A percentile compares a stretch with the other conserved stretches of the same genome.
phyloP scores from a whole-genome alignment of 1,140 invertebrate genomes.

The Drosophila biarmipes region DNA sequence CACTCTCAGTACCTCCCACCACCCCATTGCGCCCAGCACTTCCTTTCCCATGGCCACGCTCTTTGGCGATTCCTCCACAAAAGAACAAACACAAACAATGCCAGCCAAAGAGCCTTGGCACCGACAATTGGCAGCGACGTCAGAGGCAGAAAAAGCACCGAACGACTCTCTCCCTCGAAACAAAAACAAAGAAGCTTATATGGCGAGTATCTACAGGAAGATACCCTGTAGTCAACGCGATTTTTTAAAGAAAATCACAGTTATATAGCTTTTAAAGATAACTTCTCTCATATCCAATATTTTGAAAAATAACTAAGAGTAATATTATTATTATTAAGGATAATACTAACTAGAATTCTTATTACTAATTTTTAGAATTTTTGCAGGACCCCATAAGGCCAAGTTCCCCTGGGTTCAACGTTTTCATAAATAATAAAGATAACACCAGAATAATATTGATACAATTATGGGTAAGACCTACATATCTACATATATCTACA shows the following conservation, averaged over 20 bases:
- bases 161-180: constrained; percentile 35
- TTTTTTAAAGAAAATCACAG: neutral
- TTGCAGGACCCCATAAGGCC: no score
- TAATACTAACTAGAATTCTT: no score
- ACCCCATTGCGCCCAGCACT: constrained; percentile 1
- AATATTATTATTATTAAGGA: no score
- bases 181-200: neutral
- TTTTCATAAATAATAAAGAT: no score
- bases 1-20: constrained; percentile 17
- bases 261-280: no score
- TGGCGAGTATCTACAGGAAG: neutral
- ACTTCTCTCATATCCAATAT: no score
- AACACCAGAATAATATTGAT: no score
- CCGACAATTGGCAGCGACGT: constrained; percentile 65
- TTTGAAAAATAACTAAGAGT: no score
- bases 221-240: constrained; percentile 9
- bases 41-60: constrained; percentile 21
- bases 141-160: constrained; percentile 35
- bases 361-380: no score
- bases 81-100: constrained; percentile 76
- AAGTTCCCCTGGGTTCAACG: no score
- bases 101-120: constrained; percentile 77
- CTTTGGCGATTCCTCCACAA: constrained; percentile 46
- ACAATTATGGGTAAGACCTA: no score
- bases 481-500: no score